Evolutionary conservation across 2,797 vertebrate genomes (phyloP).

Genomic region (Sebastes diploproa): DNA sequence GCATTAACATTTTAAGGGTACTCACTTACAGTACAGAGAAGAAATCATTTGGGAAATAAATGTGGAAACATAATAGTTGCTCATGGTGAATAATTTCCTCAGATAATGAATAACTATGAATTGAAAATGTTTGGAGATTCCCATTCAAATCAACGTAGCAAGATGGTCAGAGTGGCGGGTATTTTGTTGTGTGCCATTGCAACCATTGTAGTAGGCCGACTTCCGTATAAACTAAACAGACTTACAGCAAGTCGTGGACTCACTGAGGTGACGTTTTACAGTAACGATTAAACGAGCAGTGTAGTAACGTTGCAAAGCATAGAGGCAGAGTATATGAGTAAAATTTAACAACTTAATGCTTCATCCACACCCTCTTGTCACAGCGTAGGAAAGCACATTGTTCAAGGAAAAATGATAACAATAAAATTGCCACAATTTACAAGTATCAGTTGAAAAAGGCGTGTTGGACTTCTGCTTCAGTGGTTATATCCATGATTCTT

Average conservation of each 20-base stretch:
- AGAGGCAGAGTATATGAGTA: too few species aligned
- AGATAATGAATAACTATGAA: background rate
- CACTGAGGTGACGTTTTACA: background rate
- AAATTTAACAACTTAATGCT: too few species aligned
- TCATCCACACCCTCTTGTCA: too few species aligned
- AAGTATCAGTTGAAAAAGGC: background rate
- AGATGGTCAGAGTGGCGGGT: background rate
- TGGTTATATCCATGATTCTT: slow-evolving; percentile 7
- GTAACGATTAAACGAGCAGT: background rate
- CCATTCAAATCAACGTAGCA: background rate
- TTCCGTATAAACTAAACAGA: background rate
- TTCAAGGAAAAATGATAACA: too few species aligned
- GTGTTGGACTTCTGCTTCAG: slow-evolving; percentile 10
- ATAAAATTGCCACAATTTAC: background rate
- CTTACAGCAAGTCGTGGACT: background rate
- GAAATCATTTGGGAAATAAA: background rate
- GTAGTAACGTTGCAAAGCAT: too few species aligned
- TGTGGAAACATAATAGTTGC: background rate
- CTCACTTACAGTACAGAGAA: background rate
- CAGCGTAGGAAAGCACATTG: too few species aligned
- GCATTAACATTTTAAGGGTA: too few species aligned
- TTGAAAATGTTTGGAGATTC: background rate
- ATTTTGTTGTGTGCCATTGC: background rate
- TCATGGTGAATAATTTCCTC: background rate
- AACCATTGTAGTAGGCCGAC: background rate